Evolutionary conservation across 2,113 vertebrate genomes (phyloP).

Genomic region (Esox niger): DNA sequence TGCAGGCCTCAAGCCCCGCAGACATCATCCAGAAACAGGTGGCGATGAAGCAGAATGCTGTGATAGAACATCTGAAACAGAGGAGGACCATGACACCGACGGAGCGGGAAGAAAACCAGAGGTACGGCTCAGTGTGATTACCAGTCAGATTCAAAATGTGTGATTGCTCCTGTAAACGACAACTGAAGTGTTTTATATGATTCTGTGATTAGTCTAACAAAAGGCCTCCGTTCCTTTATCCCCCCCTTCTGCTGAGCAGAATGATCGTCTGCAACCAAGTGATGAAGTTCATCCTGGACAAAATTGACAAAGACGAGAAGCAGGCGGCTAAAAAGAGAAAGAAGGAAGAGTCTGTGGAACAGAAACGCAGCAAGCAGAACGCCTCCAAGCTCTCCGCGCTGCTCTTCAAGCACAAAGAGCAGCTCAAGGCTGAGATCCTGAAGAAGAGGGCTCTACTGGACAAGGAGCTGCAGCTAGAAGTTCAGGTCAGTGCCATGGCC

Average conservation of each 20-base stretch:
- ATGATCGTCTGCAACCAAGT: slow-evolving; percentile 99
- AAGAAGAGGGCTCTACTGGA: slow-evolving; percentile 96
- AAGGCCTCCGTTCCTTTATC: not conserved
- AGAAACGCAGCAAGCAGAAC: slow-evolving; percentile 95
- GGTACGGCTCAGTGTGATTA: slow-evolving; percentile 53
- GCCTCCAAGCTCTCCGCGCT: slow-evolving; percentile 91
- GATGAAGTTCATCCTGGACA: slow-evolving; percentile 98
- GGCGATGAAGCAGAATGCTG: slow-evolving; percentile 83
- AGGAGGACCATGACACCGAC: slow-evolving; percentile 89
- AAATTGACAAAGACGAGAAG: slow-evolving; percentile 98
- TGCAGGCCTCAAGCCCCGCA: slow-evolving; percentile 81
- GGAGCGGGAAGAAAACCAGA: slow-evolving; percentile 88
- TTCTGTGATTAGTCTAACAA: not conserved
- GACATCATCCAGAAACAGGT: slow-evolving; percentile 92
- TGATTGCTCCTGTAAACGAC: too few relatives aligned
- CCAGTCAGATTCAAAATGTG: too few relatives aligned
- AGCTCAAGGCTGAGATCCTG: slow-evolving; percentile 94
- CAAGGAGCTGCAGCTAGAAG: slow-evolving; percentile 95
- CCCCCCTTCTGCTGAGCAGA: slow-evolving; percentile 67
- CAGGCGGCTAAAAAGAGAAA: slow-evolving; percentile 95
- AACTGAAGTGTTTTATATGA: not conserved
- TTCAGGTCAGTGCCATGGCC: slow-evolving; percentile 52
- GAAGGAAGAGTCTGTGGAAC: slow-evolving; percentile 94
- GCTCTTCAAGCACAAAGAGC: slow-evolving; percentile 97
- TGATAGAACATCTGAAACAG: slow-evolving; percentile 92